A percentile compares a stretch with the other conserved stretches of the same genome.
phyloP scores from a whole-genome alignment of 1,140 invertebrate species.

The Coenobita brevimanus region DNA sequence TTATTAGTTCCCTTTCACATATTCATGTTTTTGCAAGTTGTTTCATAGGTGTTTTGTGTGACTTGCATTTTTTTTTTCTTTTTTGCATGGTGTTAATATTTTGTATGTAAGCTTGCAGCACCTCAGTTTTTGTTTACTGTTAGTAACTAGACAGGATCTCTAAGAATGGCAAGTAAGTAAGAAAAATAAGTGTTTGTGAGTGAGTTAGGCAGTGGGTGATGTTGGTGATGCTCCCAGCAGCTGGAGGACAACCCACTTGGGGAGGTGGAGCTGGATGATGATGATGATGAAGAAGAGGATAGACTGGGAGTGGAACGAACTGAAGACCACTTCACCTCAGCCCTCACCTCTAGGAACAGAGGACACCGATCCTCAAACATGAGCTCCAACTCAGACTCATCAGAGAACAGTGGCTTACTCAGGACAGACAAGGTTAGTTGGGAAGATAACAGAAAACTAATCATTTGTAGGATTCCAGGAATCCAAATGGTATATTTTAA shows the following conservation, averaged over 20 bases:
- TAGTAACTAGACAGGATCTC: not conserved
- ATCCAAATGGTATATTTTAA: no score
- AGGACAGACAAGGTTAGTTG: slow-evolving; percentile 63
- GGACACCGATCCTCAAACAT: slow-evolving; percentile 67
- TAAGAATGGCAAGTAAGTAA: no score
- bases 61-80: not conserved
- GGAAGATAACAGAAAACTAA: no score
- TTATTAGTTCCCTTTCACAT: no score
- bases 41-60: no score
- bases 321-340: slow-evolving; percentile 48
- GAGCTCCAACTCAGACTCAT: slow-evolving; percentile 68
- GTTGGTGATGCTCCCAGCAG: slow-evolving; percentile 7
- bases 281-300: slow-evolving; percentile 74
- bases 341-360: slow-evolving; percentile 62
- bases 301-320: slow-evolving; percentile 59
- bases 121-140: not conserved
- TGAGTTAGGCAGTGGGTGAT: not conserved
- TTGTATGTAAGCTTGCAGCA: not conserved
- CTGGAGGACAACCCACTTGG: not conserved
- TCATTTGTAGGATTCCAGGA: no score
- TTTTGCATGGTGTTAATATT: not conserved
- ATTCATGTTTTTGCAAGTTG: no score
- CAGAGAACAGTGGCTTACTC: slow-evolving; percentile 74
- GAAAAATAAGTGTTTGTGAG: no score
- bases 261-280: slow-evolving; percentile 71